These are phyloP conservation scores for Eurosta solidaginis DNA, from an alignment of 1,140 invertebrate genomes.

Conservation along the genomic window DNA sequence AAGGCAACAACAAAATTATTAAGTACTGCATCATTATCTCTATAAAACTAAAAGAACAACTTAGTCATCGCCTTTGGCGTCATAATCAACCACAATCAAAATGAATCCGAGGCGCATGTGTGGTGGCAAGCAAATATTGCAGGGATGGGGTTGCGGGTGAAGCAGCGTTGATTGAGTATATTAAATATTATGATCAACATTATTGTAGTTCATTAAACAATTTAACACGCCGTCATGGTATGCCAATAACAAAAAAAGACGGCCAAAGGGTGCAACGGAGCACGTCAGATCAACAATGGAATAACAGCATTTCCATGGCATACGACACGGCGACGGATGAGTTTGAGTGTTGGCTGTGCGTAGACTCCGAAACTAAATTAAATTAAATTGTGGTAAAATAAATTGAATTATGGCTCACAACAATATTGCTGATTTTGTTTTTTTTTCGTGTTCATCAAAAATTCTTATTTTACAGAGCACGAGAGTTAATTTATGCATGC, in stretches of 20 bases:
- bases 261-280: neutral
- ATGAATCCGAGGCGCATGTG: neutral
- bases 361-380: too few species aligned
- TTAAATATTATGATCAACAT: conserved; percentile 28
- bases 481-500: too few species aligned
- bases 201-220: conserved; percentile 28
- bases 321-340: neutral
- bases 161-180: neutral
- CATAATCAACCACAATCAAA: neutral
- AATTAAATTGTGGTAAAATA: neutral
- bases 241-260: neutral
- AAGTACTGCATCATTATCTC: neutral
- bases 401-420: neutral
- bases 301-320: neutral
- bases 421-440: neutral
- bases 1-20: neutral
- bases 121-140: neutral
- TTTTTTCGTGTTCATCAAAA: neutral
- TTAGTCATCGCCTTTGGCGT: conserved; percentile 12
- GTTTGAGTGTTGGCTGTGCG: neutral
- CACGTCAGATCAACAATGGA: neutral
- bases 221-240: conserved; percentile 21
- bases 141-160: neutral
- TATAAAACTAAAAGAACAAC: neutral
- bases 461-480: neutral